phyloP scores from a whole-genome alignment of 2,113 vertebrate genomes.

The Chionis minor region DNA sequence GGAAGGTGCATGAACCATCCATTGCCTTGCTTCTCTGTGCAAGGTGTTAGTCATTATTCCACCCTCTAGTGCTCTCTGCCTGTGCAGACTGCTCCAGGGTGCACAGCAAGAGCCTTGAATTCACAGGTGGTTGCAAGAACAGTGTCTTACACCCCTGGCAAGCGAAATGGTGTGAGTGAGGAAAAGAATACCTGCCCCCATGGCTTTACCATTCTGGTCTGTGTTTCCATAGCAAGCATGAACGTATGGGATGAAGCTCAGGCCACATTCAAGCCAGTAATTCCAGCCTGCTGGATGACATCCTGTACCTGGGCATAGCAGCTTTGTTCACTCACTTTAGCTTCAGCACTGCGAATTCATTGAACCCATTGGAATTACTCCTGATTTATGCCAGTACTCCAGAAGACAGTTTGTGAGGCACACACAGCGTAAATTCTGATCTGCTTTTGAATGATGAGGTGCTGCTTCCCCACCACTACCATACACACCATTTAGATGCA shows the following conservation, averaged over 20 bases:
- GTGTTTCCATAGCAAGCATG: neutral
- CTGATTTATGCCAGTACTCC: neutral
- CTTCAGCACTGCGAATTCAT: neutral
- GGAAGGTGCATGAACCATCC: neutral
- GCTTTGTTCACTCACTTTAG: neutral
- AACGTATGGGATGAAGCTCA: fast-evolving
- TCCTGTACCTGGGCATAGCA: neutral
- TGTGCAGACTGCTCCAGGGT: neutral
- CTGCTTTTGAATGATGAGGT: neutral
- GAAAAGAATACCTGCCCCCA: neutral
- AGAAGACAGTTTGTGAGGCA: neutral
- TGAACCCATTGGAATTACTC: neutral
- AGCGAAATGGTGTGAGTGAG: neutral
- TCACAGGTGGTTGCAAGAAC: neutral
- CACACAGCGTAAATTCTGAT: neutral
- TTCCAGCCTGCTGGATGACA: neutral
- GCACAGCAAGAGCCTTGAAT: neutral
- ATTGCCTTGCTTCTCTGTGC: neutral
- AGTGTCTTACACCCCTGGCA: neutral
- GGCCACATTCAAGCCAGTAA: neutral
- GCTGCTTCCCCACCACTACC: neutral
- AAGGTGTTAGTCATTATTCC: neutral
- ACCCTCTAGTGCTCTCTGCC: neutral
- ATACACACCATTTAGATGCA: neutral
- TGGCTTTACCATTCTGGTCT: neutral